These are phyloP conservation scores for Lepus oiostolus DNA, from an alignment of 2,797 vertebrate species.

Conservation along the genomic window DNA sequence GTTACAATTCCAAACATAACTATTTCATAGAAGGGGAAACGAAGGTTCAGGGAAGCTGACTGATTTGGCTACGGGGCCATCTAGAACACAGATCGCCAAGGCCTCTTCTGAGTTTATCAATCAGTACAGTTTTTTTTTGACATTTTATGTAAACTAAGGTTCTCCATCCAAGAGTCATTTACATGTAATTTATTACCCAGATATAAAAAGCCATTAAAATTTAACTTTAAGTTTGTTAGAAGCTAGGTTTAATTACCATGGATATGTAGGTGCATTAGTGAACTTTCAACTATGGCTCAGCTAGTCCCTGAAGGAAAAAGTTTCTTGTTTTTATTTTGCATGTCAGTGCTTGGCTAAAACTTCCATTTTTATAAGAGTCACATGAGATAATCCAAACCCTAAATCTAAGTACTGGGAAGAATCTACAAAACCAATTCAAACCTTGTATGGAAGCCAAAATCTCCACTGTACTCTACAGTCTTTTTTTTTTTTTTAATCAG, in stretches of 20 bases:
- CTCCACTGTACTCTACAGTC: neutral
- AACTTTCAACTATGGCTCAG: constrained; percentile 33
- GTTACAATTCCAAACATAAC: neutral
- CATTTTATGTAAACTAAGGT: constrained; percentile 64
- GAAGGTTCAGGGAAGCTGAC: neutral
- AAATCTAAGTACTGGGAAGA: constrained; percentile 71
- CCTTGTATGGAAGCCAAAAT: constrained; percentile 64
- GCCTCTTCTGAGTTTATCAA: neutral
- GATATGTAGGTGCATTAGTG: constrained; percentile 47
- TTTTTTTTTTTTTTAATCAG: too few species aligned
- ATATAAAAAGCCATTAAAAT: constrained; percentile 77
- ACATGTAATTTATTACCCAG: constrained; percentile 63
- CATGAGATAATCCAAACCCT: constrained; percentile 70
- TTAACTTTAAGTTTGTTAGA: constrained; percentile 79
- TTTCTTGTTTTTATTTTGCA: constrained; percentile 65
- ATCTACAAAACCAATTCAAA: constrained; percentile 66
- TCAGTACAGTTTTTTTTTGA: constrained; percentile 44
- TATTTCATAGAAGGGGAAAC: neutral
- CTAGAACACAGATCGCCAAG: neutral
- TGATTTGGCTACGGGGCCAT: neutral
- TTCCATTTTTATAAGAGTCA: constrained; percentile 73
- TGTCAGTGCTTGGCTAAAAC: constrained; percentile 69
- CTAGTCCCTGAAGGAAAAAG: constrained; percentile 55
- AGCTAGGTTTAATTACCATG: constrained; percentile 67
- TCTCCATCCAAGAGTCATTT: constrained; percentile 67